Percentiles rank a stretch among this genome's conserved stretches.
Evolutionary conservation across 2,113 vertebrate genomes (phyloP).

Genomic region (Crocuta crocuta): DNA sequence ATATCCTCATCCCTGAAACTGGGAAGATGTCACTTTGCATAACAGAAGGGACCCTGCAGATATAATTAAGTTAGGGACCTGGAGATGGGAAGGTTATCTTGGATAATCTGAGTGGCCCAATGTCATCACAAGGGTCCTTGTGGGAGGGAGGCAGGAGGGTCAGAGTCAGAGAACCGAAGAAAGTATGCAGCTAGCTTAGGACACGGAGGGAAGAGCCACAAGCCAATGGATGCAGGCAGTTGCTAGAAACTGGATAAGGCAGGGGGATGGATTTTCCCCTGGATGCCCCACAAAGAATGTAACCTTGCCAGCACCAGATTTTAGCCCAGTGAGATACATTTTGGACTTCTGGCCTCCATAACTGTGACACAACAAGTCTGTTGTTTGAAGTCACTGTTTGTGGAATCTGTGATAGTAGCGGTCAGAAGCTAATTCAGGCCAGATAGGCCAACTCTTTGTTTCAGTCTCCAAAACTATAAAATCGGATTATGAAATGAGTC

Average conservation of each 20-base stretch:
- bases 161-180: neutral
- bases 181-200: neutral
- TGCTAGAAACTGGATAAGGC: neutral
- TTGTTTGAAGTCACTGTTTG: neutral
- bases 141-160: neutral
- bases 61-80: neutral
- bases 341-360: neutral
- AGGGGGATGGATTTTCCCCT: neutral
- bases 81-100: neutral
- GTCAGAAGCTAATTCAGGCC: neutral
- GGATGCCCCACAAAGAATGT: neutral
- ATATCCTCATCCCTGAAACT: neutral
- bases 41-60: neutral
- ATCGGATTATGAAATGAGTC: neutral
- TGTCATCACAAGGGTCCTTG: neutral
- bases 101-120: rapidly evolving
- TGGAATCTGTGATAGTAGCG: neutral
- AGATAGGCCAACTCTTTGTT: neutral
- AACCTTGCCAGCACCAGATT: neutral
- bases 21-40: neutral
- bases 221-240: neutral
- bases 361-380: neutral
- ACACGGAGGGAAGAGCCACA: neutral
- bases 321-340: neutral
- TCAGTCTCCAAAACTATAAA: neutral